Evolutionary conservation across 2,888 invertebrate genomes (phyloP).

Genomic region (Kuschelorhynchus macadamiae): DNA sequence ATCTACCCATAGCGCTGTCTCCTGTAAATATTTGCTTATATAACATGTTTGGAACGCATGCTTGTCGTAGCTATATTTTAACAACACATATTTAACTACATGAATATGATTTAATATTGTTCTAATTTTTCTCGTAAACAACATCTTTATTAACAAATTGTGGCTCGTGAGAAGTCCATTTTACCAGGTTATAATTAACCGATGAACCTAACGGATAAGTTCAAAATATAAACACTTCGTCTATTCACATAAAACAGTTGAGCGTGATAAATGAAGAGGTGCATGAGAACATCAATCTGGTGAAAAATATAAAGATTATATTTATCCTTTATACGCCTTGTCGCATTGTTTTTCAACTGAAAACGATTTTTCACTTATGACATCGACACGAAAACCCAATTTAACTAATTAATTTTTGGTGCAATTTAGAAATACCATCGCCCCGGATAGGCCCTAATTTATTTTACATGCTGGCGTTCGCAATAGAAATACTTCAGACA

Average conservation of each 20-base stretch:
- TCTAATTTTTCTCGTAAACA: no score
- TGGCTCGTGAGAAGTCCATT: no score
- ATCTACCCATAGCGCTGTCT: no score
- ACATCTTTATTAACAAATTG: no score
- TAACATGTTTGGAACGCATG: no score
- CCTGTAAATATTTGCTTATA: no score
- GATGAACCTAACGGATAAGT: background rate
- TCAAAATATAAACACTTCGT: conserved; percentile 8
- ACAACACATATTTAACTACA: no score
- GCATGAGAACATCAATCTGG: conserved; percentile 32
- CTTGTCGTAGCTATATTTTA: no score
- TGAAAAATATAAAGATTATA: conserved; percentile 46
- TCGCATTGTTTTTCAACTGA: conserved; percentile 40
- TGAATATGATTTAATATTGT: no score
- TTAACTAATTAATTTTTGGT: conserved; percentile 40
- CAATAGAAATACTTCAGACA: no score
- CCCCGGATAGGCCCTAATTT: conserved; percentile 9
- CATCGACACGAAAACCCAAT: conserved; percentile 42
- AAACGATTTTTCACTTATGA: conserved; percentile 48
- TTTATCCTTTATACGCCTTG: conserved; percentile 39
- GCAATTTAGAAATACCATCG: conserved; percentile 24
- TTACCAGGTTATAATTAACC: background rate
- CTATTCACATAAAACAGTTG: conserved; percentile 14
- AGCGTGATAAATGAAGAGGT: conserved; percentile 34
- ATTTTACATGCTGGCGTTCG: conserved; percentile 1